Evolutionary conservation across 2,113 vertebrate genomes (phyloP), one percentile per base, ranked within the genome.

Genomic region (Phalacrocorax pelagicus): DNA sequence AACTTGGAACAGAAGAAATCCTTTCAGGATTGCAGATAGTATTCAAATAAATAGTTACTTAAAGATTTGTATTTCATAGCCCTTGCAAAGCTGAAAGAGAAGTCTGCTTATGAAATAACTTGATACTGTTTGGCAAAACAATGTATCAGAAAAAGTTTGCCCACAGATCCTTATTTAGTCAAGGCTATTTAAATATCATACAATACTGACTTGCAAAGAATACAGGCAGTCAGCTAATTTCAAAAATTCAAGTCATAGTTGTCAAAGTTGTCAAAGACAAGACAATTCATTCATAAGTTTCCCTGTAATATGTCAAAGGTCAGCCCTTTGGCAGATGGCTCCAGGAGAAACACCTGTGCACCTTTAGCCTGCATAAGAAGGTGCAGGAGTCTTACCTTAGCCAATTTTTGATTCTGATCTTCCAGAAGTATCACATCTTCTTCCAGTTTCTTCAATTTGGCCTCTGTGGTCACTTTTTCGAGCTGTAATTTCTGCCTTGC

Each of bases 401-500:
- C 94, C 27, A 99, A 86, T 90, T 99, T 99, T 97, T 97, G 98
- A 98, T 99, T 99, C 88, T 99, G 99, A 96, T 99, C 99, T 40
- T 99, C 99, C 88, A 99, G 90, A 88, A 99, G 97, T 94, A 99
- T 98, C 75, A 99, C 98, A 38, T 99, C 99, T 34, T 99, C 99
- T 80, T 99, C 99, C 30, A 99, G 93, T 93, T 99, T 99, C 98
- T 99, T 99, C 95, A 99, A 40, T 94, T 99, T 99, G 84, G 99
- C 98, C 91, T 99, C 99, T 6, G 98, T 91, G 57, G 99, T 99
- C 91, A 99, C 99, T 90, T 99, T 99, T 95, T 99, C 99, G 80
- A 99, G 98, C 96, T 99, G 99, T 38, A 99, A 98, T 95, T 99
- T 99, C 97, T 99, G 99, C 67, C 99, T 98, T 75, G 99, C 99